Base-by-base conservation (phyloP, 1,140 invertebrate genomes). In the Globodera rostochiensis region DNA sequence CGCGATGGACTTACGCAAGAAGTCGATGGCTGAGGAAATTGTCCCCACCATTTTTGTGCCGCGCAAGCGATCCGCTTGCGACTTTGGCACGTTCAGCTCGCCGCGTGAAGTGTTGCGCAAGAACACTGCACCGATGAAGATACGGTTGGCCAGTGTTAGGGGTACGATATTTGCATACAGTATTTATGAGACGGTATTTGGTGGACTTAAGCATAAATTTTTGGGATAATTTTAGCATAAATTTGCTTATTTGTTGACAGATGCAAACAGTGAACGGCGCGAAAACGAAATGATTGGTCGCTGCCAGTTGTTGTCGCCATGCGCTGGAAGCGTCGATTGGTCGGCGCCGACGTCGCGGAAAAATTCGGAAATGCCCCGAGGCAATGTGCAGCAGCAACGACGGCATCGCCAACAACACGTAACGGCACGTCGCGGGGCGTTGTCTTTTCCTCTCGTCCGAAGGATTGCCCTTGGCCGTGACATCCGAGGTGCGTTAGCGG, bases 51-150 rank as follows among this genome's bases (percentile, higher is more conserved):
- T 75, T 60, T 67, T 74, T 45, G 21, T 57, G 47, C 46, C 69
- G n/a, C 80, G 80, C 9, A 66, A 74, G 78, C 74, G 80, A 19
- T 79, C 74, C 15, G 69, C 74, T 3, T 81, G 74, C 70, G 73
- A 78, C 70, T 53, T 78, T 64, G 76, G 76, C n/a, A 67, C 76
- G 19, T 69, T 78, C 70, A 6, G 13, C 49, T 21, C 60, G 45
- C 36, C 21, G 11, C 13, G 50, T 45, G 76, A 69, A 36, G 19
- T 49, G 7, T 19, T 36, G 25, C 76, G 76, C 66, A 19, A 50
- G 69, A 70, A 78, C 21, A 64, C 76, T 36, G 76, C 49, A 1
- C 66, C 76, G 7, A 76, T 64, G 8, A 69, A 53, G 21, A 53
- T 45, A 70, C 53, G 53, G 11, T 15, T 49, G 60, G 25, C 21